These are phyloP conservation scores for Anarhynchus alexandrinus DNA, from an alignment of 2,113 vertebrate species.

Conservation along the genomic window DNA sequence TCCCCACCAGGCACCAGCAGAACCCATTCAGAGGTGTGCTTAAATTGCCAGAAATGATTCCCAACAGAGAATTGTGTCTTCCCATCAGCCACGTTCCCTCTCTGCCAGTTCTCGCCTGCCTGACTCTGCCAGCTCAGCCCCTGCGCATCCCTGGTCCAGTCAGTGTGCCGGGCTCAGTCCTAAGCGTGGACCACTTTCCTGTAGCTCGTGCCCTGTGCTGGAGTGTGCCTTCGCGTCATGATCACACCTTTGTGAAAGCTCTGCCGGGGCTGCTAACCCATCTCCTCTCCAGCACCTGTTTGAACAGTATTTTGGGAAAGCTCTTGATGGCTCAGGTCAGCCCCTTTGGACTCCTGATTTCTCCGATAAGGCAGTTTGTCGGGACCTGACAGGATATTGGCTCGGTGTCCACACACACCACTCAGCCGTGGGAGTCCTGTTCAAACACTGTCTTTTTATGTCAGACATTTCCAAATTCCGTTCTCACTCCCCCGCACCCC, in stretches of 20 bases:
- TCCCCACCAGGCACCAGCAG: neutral
- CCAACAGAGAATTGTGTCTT: neutral
- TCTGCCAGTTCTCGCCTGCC: neutral
- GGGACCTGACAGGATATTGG: conserved; percentile 24
- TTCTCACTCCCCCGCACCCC: conserved; percentile 29
- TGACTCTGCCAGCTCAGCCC: neutral
- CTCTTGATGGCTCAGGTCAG: neutral
- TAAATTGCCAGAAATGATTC: neutral
- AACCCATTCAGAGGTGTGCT: neutral
- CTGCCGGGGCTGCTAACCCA: neutral
- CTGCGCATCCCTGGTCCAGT: fast-evolving
- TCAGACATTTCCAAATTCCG: conserved; percentile 56
- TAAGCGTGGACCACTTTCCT: neutral
- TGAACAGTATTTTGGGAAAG: conserved; percentile 5
- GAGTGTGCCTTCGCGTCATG: neutral
- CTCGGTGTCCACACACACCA: neutral
- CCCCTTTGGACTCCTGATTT: neutral
- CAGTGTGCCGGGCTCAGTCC: neutral
- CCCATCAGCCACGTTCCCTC: neutral
- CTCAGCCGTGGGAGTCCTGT: conserved; percentile 40
- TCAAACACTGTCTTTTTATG: conserved; percentile 53
- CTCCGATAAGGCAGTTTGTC: neutral
- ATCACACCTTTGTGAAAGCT: neutral
- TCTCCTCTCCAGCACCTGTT: neutral
- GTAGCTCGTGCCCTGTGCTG: neutral